These are phyloP conservation scores for Plecotus auritus DNA, from an alignment of 2,113 vertebrate species.

Conservation along the genomic window DNA sequence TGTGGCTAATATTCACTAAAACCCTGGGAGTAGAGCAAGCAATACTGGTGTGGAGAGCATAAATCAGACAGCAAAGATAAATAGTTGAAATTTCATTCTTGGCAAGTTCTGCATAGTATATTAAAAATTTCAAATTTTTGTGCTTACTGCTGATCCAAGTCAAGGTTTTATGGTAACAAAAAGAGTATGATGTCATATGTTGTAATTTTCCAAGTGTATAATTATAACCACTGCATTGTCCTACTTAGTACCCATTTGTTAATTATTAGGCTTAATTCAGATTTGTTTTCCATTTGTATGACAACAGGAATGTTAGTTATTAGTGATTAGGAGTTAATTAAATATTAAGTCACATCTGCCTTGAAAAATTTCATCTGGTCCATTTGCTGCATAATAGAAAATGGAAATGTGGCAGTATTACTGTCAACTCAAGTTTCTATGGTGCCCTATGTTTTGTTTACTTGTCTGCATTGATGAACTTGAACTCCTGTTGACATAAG, in stretches of 20 bases:
- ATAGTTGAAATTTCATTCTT: neutral
- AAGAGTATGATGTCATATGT: neutral
- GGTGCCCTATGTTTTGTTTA: neutral
- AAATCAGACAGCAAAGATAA: neutral
- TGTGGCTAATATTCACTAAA: neutral
- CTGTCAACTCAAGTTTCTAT: neutral
- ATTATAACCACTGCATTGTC: neutral
- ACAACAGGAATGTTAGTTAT: slow-evolving; percentile 24
- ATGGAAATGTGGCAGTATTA: neutral
- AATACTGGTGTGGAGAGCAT: neutral
- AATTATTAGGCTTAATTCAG: slow-evolving; percentile 16
- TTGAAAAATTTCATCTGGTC: neutral
- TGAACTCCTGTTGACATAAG: neutral
- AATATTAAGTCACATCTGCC: slow-evolving; percentile 42
- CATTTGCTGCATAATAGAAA: neutral
- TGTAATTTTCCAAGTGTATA: slow-evolving; percentile 4
- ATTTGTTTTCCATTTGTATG: slow-evolving; percentile 34
- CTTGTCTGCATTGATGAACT: neutral
- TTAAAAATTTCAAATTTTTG: neutral
- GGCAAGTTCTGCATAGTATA: neutral
- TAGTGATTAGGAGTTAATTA: slow-evolving; percentile 27
- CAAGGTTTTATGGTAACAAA: neutral
- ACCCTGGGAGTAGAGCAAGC: neutral
- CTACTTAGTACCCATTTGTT: neutral
- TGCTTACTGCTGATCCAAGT: neutral